Evolutionary conservation across 2,797 vertebrate genomes (phyloP), one percentile per base, ranked within the genome.

Genomic region (Coranthus polyacanthus): DNA sequence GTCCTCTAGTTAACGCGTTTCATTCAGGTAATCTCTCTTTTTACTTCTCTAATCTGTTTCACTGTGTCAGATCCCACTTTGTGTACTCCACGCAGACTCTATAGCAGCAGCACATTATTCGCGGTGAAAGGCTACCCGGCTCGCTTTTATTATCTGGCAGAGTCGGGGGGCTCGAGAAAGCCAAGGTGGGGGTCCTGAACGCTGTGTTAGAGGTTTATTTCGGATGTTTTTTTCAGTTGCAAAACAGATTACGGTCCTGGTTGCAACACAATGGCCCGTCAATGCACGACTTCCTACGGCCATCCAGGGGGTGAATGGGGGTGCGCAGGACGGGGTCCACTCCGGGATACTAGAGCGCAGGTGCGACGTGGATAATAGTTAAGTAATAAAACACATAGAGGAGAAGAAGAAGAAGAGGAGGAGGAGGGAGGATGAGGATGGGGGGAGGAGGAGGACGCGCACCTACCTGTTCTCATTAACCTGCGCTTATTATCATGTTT

Each of bases 161-260:
- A 61, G 46, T 54, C 64, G 63, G 63, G 78, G 73, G 80, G 70
- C 43, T 43, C 57, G 11, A 54, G 58, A 90, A 87, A 84, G 80
- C 84, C 78, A 89, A 90, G 83, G 90, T 90, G 81, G 93, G 93
- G 93, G 92, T 92, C 92, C 91, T 86, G 83, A 78, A 78, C 82
- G 88, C 77, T 55, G 76, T 65, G 88, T 90, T 90, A 72, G 68
- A 85, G 68, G 77, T 93, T 90, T 90, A 89, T 85, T 68, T 93
- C 86, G 91, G 91, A 92, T 93, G 92, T 92, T 92, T 93, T 93
- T 93, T 94, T 94, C 92, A 95, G 78, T 94, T 94, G 94, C 93
- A 93, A 95, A 95, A 94, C 90, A 93, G 93, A 94, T 94, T 93
- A 94, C 82, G 69, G 87, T 82, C 71, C 89, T 92, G 89, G 90